Evolutionary conservation across 2,113 vertebrate genomes (phyloP).

Genomic region (Ptyas mucosa): DNA sequence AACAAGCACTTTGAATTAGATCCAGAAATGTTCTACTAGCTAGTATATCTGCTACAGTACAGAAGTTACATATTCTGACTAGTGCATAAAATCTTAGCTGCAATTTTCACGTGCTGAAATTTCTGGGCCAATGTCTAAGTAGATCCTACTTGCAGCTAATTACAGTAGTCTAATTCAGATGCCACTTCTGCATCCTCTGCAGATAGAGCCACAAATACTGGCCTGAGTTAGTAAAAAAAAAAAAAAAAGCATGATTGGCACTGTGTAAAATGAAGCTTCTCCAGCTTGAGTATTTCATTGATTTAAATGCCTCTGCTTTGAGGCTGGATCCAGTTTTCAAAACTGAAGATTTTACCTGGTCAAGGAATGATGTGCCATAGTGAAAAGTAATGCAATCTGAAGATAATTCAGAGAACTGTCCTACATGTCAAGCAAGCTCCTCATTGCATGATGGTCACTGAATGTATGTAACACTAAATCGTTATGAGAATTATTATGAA

Average conservation of each 20-base stretch:
- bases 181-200: not conserved
- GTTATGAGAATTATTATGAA: not conserved
- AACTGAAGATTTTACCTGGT: not conserved
- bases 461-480: not conserved
- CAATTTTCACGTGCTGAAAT: not conserved
- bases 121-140: not conserved
- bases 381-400: not conserved
- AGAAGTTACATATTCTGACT: not conserved
- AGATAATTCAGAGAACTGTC: not conserved
- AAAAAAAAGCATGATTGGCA: not conserved
- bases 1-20: not conserved
- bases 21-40: not conserved
- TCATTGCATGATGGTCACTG: not conserved
- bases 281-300: not conserved
- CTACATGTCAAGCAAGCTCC: not conserved
- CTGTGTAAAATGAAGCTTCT: not conserved
- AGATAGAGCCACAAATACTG: not conserved
- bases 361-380: not conserved
- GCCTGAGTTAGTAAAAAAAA: not conserved
- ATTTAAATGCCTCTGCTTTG: not conserved
- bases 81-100: not conserved
- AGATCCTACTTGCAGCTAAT: not conserved
- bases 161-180: not conserved
- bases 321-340: not conserved
- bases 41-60: not conserved